A percentile compares a stretch with the other conserved stretches of the same genome.
Evolutionary conservation across 2,888 invertebrate genomes (phyloP).

Genomic region (Lithophane ornitopus): DNA sequence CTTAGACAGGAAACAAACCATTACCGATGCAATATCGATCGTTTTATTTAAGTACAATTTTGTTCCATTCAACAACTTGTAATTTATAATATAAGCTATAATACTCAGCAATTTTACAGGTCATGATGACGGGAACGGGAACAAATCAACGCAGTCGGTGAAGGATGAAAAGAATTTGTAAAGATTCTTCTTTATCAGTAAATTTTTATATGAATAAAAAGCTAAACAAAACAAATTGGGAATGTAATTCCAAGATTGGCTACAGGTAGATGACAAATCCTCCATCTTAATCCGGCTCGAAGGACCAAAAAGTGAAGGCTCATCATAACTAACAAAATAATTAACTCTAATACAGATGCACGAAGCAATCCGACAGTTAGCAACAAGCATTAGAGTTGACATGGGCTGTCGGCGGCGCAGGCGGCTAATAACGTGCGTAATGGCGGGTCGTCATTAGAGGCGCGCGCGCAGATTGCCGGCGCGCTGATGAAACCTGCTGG

Average conservation of each 20-base stretch:
- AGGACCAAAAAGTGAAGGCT: constrained; percentile 40
- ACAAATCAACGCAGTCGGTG: constrained; percentile 17
- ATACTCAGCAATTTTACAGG: constrained; percentile 51
- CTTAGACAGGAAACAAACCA: constrained; percentile 68
- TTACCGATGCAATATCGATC: constrained; percentile 67
- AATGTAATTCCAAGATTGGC: neutral
- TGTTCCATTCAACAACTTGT: constrained; percentile 62
- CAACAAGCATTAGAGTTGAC: constrained; percentile 72
- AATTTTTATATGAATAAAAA: neutral
- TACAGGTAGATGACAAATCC: constrained; percentile 24
- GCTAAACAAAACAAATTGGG: neutral
- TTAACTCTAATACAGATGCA: constrained; percentile 51
- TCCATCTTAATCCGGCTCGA: constrained; percentile 22
- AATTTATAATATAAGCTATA: constrained; percentile 55
- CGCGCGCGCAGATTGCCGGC: constrained; percentile 86
- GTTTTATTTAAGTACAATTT: constrained; percentile 68
- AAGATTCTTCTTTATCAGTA: neutral
- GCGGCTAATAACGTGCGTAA: constrained; percentile 85
- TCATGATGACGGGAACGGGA: constrained; percentile 28
- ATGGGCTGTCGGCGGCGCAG: constrained; percentile 72
- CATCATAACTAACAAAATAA: constrained; percentile 37
- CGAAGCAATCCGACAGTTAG: constrained; percentile 59
- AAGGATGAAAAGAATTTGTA: constrained; percentile 26
- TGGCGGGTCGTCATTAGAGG: constrained; percentile 81
- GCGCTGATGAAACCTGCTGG: constrained; percentile 85